These are phyloP conservation scores for Mythimna lalbum DNA, from an alignment of 2,888 invertebrate species.

Conservation along the genomic window DNA sequence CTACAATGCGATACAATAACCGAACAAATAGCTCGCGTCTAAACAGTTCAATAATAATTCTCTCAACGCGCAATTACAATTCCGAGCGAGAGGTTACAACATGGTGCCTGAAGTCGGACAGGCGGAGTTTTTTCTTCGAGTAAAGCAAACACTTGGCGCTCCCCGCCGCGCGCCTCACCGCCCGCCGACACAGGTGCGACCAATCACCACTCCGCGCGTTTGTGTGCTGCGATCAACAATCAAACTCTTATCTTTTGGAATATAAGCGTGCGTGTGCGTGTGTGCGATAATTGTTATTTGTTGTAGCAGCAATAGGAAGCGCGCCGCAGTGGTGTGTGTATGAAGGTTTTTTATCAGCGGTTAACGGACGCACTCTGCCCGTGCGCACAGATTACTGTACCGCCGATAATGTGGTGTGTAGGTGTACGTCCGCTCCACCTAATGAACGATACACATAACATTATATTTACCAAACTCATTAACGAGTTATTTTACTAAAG, in stretches of 20 bases:
- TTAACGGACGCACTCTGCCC: conserved; percentile 83
- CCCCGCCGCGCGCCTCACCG: conserved; percentile 57
- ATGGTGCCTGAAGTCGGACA: conserved; percentile 71
- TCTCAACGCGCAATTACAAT: conserved; percentile 71
- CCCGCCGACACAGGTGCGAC: conserved; percentile 79
- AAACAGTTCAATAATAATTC: conserved; percentile 68
- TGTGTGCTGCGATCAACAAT: conserved; percentile 74
- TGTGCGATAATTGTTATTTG: conserved; percentile 80
- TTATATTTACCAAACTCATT: conserved; percentile 48
- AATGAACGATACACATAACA: conserved; percentile 55
- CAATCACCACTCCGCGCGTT: conserved; percentile 76
- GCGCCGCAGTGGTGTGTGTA: conserved; percentile 71
- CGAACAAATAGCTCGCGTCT: conserved; percentile 58
- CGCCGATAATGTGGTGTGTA: conserved; percentile 75
- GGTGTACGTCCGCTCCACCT: conserved; percentile 84
- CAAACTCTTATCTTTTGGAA: conserved; percentile 73
- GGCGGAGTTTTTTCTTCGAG: conserved; percentile 78
- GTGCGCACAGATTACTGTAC: conserved; percentile 77
- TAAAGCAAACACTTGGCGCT: conserved; percentile 57
- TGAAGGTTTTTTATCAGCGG: conserved; percentile 82
- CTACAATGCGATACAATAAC: conserved; percentile 60
- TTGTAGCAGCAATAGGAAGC: conserved; percentile 79
- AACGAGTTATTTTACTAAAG: conserved; percentile 7
- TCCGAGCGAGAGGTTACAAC: conserved; percentile 68
- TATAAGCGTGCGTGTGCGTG: conserved; percentile 69